Base-by-base conservation (phyloP, 2,888 invertebrate species). In the Ormyrus nitidulus region DNA sequence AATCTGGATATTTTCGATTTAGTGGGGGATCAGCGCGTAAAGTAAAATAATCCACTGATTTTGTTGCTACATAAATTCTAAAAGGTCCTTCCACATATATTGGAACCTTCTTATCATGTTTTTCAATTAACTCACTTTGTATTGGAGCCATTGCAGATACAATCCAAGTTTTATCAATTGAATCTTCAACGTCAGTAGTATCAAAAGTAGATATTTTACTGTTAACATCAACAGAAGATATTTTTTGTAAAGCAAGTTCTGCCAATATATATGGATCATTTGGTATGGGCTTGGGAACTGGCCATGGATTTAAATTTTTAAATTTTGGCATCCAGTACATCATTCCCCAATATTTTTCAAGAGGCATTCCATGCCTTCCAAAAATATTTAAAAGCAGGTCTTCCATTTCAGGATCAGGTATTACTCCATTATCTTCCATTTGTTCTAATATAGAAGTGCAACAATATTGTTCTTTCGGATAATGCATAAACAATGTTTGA, bases 291-390 rank as follows among this genome's bases (percentile, higher is more conserved):
- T 94, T 93, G 0, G 97, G 97, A 74, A 96, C 90, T 5, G 93
- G 93, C 95, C 96, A 98, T 0, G 98, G 98, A 76, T 96, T 96
- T 0, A 95, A 90, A 88, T 98, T 95, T 88, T 95, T 96, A 88
- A 99, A 97, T 90, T 99, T 99, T 0, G 99, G 98, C 95, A 96
- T 95, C 96, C 96, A 96, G 86, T 96, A 96, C 94, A 95, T 93
- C 95, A 96, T 95, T 10, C 95, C 92, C 95, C 95, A 95, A 86
- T 92, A 95, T 86, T 95, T 96, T 76, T 95, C 91, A 6, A 95
- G 88, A 0, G 96, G 95, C 87, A 93, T 93, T 0, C 96, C 96
- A 83, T 94, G 92, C 44, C 91, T 91, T 0, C 99, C 99, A 91
- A 99, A 99, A 68, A 95, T 93, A 86, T 95, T 96, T 0, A 95